Evolutionary conservation across 2,888 invertebrate species (phyloP), one percentile per base, ranked within the genome.

Genomic region (Nymphalis c-album): DNA sequence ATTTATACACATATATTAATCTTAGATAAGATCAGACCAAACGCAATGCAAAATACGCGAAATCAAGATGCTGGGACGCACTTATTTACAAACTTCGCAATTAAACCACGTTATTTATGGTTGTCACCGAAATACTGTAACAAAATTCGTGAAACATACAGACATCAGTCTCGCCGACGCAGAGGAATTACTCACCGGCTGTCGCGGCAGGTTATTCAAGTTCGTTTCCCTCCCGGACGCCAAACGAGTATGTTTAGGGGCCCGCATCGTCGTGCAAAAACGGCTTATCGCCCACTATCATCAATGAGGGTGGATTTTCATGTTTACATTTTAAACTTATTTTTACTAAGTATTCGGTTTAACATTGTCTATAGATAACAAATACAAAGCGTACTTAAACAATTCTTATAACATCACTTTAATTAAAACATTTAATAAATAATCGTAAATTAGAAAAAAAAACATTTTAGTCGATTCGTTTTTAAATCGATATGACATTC

Each of bases 151-250:
- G 70, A 73, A 74, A 74, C 67, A 70, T 63, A 64, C 67, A 22
- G 22, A 51, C 22, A 73, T 71, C 67, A 73, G 72, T 77, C 76
- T 74, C 74, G 69, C 71, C 73, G 76, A 75, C 75, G 71, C 68
- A 67, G 67, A 73, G 76, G 75, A 77, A 82, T 84, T 80, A 84
- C 79, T 81, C 82, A 82, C 70, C 69, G 73, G 78, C 77, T 76
- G 83, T 78, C 80, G 77, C 76, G 79, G 79, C 85, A 79, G 84
- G 86, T 85, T 85, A 80, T 76, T 78, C 83, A 71, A 79, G 87
- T 86, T 84, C 79, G 77, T 83, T 83, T 81, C 81, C 80, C 80
- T 80, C 79, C 79, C 80, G 81, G 81, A 81, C 81, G 80, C 73
- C 68, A 80, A 82, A 85, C 85, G 67, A 77, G 81, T 83, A 78